phyloP scores from a whole-genome alignment of 1,140 invertebrate species.

The Drosophila aff. region DNA sequence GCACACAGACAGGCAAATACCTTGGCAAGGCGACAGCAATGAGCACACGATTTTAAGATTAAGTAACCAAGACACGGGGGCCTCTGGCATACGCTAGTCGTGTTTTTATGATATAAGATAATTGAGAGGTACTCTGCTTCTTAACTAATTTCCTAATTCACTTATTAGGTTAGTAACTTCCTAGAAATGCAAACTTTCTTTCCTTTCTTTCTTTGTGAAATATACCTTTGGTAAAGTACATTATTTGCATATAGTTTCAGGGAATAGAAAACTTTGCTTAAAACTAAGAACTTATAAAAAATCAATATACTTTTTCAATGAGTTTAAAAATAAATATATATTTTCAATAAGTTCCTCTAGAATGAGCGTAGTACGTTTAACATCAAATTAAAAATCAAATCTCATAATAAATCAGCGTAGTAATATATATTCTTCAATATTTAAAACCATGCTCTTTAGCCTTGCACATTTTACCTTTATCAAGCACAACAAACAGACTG shows the following conservation, averaged over 20 bases:
- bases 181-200: background rate
- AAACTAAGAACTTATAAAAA: background rate
- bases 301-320: background rate
- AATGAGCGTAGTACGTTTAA: background rate
- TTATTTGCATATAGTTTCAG: background rate
- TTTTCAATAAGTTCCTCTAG: too few relatives aligned
- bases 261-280: background rate
- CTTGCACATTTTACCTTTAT: background rate
- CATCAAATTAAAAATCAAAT: background rate
- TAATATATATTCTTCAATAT: background rate
- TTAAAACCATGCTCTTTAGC: background rate
- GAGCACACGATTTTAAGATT: conserved; percentile 66
- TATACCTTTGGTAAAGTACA: too few relatives aligned
- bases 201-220: too few relatives aligned
- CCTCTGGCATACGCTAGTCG: background rate
- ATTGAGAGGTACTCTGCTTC: background rate
- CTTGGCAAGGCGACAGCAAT: conserved; percentile 80
- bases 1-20: conserved; percentile 62
- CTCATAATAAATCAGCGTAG: background rate
- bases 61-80: conserved; percentile 69
- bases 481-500: background rate
- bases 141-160: background rate
- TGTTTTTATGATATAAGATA: background rate
- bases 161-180: too few relatives aligned
- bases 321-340: too few relatives aligned